Conservation (phyloP, 2,797 vertebrate species). For the Taeniopygia guttata region DNA sequence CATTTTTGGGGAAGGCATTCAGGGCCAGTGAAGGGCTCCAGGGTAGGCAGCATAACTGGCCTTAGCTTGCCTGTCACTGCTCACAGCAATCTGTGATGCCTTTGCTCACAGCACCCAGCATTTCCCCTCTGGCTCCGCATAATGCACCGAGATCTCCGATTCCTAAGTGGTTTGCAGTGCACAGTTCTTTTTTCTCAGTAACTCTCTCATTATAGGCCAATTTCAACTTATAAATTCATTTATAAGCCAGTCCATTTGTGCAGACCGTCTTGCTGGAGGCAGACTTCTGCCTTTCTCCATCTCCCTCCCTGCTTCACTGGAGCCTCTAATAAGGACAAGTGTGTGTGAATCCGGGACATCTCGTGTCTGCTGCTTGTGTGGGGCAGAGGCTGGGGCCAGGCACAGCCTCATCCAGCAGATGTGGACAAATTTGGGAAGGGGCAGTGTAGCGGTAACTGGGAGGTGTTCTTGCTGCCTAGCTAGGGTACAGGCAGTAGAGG, state of each 20-base stretch:
- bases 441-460: background rate
- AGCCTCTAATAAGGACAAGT: background rate
- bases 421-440: background rate
- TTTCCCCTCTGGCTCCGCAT: background rate
- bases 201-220: slow-evolving; percentile 65
- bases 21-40: background rate
- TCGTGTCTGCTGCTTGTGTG: background rate
- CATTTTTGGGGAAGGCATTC: background rate
- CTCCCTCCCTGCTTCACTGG: background rate
- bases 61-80: background rate
- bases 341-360: background rate
- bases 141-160: background rate
- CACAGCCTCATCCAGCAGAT: background rate
- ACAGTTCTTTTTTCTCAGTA: slow-evolving; percentile 58
- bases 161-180: slow-evolving; percentile 47
- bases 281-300: slow-evolving; percentile 13
- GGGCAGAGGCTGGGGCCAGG: background rate
- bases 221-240: slow-evolving; percentile 71
- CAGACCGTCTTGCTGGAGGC: slow-evolving; percentile 29
- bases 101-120: slow-evolving; percentile 16
- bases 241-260: slow-evolving; percentile 67
- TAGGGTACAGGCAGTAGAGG: background rate
- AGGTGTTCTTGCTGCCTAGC: background rate
- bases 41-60: background rate
- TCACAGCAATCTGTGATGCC: background rate